These are phyloP conservation scores for Andrena fulva DNA, from an alignment of 2,888 invertebrate species.

Conservation along the genomic window DNA sequence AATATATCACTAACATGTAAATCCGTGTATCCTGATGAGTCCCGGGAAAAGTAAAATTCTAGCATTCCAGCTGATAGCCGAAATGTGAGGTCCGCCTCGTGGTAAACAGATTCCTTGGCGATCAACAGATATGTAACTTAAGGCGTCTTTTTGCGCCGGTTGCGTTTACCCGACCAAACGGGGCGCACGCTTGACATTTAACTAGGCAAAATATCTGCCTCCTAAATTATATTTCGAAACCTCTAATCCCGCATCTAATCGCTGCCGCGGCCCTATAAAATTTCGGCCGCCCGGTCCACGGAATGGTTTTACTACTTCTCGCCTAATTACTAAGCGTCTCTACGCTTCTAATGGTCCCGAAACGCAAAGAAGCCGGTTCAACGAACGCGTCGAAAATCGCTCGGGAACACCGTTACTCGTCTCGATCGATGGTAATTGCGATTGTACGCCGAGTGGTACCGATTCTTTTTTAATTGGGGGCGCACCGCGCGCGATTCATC, in stretches of 20 bases:
- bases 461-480: slow-evolving; percentile 32
- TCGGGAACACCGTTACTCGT: slow-evolving; percentile 27
- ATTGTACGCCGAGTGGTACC: not conserved
- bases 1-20: not conserved
- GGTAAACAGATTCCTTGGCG: not conserved
- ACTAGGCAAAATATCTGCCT: slow-evolving; percentile 3
- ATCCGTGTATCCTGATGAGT: not conserved
- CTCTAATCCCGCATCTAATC: slow-evolving; percentile 7
- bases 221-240: not conserved
- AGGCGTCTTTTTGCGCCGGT: not conserved
- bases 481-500: not conserved
- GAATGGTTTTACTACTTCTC: not conserved
- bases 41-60: slow-evolving; percentile 1
- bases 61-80: not conserved
- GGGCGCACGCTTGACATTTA: not conserved
- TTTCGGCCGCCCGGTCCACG: not conserved
- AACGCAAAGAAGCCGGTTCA: not conserved
- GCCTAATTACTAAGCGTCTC: not conserved
- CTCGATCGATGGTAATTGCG: slow-evolving; percentile 24
- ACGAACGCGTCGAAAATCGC: not conserved
- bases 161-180: not conserved
- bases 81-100: not conserved
- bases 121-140: not conserved
- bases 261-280: not conserved
- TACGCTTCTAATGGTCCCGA: not conserved